These are phyloP conservation scores for Thymallus thymallus DNA, from an alignment of 2,113 vertebrate species.

Conservation along the genomic window DNA sequence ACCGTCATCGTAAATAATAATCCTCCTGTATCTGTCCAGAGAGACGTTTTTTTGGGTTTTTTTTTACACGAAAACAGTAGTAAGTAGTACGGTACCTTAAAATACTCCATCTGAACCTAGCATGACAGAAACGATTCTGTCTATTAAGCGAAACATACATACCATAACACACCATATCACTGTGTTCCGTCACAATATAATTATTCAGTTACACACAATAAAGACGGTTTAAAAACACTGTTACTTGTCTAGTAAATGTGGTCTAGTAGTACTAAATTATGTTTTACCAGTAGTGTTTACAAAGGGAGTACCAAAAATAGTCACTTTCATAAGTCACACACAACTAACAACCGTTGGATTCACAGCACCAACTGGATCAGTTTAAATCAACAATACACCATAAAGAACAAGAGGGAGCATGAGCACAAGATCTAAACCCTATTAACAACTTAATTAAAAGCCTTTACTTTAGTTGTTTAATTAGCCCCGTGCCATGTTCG, in stretches of 20 bases:
- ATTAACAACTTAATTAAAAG: background rate
- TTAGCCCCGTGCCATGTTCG: background rate
- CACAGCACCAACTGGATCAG: background rate
- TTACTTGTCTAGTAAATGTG: too few relatives aligned
- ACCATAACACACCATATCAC: background rate
- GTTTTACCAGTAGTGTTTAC: too few relatives aligned
- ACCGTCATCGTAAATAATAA: too few relatives aligned
- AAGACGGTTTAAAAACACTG: too few relatives aligned
- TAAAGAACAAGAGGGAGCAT: background rate
- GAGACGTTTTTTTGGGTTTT: too few relatives aligned
- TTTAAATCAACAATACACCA: background rate
- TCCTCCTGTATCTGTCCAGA: slow-evolving; percentile 11
- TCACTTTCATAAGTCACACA: background rate
- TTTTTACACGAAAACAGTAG: background rate
- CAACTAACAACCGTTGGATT: background rate
- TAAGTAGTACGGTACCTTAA: too few relatives aligned
- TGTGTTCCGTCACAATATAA: background rate
- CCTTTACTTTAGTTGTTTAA: background rate
- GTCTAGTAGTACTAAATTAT: too few relatives aligned
- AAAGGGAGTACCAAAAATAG: too few relatives aligned
- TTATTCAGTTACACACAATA: too few relatives aligned
- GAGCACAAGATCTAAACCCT: background rate
- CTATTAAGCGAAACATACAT: background rate
- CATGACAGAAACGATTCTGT: background rate
- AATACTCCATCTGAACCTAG: background rate